Conservation (phyloP, 2,888 invertebrate species). For the Limnephilus lunatus region DNA sequence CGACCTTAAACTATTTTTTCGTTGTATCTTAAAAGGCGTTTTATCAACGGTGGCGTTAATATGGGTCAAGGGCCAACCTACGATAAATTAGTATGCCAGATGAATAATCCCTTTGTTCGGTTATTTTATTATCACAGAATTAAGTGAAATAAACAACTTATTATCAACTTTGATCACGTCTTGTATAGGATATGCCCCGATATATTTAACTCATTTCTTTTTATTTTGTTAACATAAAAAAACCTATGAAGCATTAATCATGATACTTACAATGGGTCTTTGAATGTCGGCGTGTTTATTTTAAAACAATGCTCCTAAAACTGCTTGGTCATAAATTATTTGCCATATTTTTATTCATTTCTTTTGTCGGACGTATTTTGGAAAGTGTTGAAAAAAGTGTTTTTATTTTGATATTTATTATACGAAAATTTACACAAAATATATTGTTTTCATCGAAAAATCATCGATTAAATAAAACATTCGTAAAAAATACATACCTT, state of each 20-base stretch:
- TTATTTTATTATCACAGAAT: conserved; percentile 3
- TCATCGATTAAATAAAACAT: not conserved
- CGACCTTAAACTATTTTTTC: conserved; percentile 43
- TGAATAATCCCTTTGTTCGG: conserved; percentile 1
- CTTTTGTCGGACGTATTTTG: not conserved
- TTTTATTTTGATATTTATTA: not conserved
- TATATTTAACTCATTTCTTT: not conserved
- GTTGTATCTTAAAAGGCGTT: conserved; percentile 23
- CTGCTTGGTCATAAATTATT: not conserved
- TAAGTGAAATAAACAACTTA: not conserved
- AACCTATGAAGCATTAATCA: not conserved
- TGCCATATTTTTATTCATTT: not conserved
- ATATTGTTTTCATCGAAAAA: not conserved
- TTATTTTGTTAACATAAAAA: not conserved
- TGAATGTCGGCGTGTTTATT: not conserved
- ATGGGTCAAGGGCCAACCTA: conserved; percentile 34
- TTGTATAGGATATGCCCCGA: not conserved
- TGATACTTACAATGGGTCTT: not conserved
- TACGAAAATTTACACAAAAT: not conserved
- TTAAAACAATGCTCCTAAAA: not conserved
- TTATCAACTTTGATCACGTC: conserved; percentile 10
- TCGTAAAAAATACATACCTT: not conserved
- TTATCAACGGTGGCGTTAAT: conserved; percentile 14
- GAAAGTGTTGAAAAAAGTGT: not conserved
- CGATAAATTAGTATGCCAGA: conserved; percentile 35